A percentile compares a stretch with the other conserved stretches of the same genome.
Conservation (phyloP, 2,113 vertebrate species). For the Aptenodytes patagonicus region DNA sequence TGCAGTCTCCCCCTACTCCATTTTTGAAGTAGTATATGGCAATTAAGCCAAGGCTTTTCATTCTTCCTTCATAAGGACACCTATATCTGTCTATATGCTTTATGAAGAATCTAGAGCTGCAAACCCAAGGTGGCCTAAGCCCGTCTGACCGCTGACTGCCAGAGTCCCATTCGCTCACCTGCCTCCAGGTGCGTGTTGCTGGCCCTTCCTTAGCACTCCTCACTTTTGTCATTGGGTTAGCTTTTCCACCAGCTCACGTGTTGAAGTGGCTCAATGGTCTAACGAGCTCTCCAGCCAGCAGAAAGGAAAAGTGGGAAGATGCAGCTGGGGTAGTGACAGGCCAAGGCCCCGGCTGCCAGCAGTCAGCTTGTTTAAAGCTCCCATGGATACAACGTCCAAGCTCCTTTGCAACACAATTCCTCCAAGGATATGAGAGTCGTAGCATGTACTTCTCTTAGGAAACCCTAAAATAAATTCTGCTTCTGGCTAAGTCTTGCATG, state of each 20-base stretch:
- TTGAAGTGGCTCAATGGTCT: accelerated
- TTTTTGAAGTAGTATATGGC: background rate
- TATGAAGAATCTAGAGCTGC: background rate
- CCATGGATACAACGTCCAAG: background rate
- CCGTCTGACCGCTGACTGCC: background rate
- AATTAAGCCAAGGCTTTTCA: background rate
- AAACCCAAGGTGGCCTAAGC: background rate
- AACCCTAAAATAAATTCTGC: background rate
- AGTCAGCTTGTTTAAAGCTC: background rate
- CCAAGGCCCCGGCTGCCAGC: background rate
- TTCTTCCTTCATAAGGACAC: background rate
- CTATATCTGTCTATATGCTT: background rate
- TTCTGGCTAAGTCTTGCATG: background rate
- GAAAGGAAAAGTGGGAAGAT: background rate
- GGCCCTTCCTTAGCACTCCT: background rate
- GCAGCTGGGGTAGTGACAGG: background rate
- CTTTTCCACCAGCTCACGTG: background rate
- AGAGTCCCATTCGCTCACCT: no score
- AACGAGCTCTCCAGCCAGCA: background rate
- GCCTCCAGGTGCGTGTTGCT: background rate
- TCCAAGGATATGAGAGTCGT: background rate
- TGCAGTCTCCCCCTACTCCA: background rate
- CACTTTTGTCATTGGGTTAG: background rate
- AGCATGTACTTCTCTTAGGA: background rate
- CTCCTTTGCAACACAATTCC: background rate